phyloP scores from a whole-genome alignment of 2,888 invertebrate species.

The Adela reaumurella region DNA sequence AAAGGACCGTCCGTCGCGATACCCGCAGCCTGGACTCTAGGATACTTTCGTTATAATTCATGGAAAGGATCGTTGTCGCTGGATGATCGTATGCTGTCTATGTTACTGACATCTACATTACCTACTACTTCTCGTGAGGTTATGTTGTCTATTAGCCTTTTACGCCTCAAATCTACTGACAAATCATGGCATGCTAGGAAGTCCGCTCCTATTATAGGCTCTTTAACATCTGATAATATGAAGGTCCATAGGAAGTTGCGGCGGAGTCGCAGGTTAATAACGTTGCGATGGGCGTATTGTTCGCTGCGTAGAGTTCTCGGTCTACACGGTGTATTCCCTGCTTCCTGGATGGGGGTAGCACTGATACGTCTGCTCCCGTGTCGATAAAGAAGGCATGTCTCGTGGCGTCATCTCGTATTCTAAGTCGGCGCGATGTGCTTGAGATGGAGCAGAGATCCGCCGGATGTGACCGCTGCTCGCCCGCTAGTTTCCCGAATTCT shows the following conservation, averaged over 20 bases:
- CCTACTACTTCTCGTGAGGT: constrained; percentile 1
- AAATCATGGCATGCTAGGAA: constrained; percentile 5
- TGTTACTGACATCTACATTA: background rate
- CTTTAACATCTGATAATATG: background rate
- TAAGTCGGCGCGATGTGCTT: background rate
- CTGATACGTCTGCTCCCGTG: background rate
- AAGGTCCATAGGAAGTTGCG: background rate
- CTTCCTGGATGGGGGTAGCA: background rate
- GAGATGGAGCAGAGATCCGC: background rate
- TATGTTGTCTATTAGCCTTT: constrained; percentile 2
- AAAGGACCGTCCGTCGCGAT: background rate
- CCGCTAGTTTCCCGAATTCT: background rate
- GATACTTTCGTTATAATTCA: background rate
- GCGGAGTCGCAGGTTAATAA: background rate
- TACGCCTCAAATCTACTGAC: constrained; percentile 5
- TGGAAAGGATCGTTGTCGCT: background rate
- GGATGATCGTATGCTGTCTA: background rate
- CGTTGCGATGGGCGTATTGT: constrained; percentile 1
- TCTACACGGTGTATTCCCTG: too few species aligned
- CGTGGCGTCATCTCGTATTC: background rate
- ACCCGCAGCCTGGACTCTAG: background rate
- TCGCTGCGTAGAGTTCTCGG: constrained; percentile 3
- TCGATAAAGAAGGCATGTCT: background rate
- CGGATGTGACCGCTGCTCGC: background rate
- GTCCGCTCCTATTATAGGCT: constrained; percentile 4